Percentiles rank a stretch among this genome's conserved stretches.
Evolutionary conservation across 2,888 invertebrate species (phyloP).

Genomic region (Mesopsocus fuscifrons): DNA sequence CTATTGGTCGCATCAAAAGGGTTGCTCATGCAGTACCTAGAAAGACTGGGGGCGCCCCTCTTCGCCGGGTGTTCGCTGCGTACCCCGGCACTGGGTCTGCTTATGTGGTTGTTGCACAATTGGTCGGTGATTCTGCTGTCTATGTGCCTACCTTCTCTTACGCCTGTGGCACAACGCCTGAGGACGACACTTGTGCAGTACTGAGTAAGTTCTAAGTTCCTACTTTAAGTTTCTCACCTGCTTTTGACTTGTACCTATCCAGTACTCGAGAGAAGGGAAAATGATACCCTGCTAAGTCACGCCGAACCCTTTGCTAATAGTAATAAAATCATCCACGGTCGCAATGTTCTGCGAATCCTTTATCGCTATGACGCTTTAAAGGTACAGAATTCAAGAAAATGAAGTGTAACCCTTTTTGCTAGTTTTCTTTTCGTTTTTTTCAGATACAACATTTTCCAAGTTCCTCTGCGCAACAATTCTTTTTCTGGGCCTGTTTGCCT

Average conservation of each 20-base stretch:
- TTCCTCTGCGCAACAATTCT: conserved; percentile 32
- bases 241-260: too few relatives aligned
- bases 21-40: conserved; percentile 32
- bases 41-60: conserved; percentile 18
- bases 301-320: too few relatives aligned
- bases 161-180: conserved; percentile 34
- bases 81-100: conserved; percentile 42
- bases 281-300: too few relatives aligned
- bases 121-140: conserved; percentile 29
- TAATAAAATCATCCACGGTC: too few relatives aligned
- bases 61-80: conserved; percentile 33
- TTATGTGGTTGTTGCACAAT: conserved; percentile 34
- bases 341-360: too few relatives aligned
- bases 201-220: conserved; percentile 28
- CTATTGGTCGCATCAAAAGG: conserved; percentile 29
- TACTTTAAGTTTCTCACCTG: too few relatives aligned
- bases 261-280: too few relatives aligned
- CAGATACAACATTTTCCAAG: conserved; percentile 30
- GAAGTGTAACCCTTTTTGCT: too few relatives aligned
- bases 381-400: too few relatives aligned
- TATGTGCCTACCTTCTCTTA: conserved; percentile 51
- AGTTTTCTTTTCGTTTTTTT: too few relatives aligned
- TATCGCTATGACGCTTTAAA: too few relatives aligned
- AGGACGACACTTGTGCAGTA: conserved; percentile 30
- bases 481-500: conserved; percentile 39